Evolutionary conservation across 2,888 invertebrate species (phyloP), one percentile per base, ranked within the genome.

Genomic region (Caenorhabditis sinica): DNA sequence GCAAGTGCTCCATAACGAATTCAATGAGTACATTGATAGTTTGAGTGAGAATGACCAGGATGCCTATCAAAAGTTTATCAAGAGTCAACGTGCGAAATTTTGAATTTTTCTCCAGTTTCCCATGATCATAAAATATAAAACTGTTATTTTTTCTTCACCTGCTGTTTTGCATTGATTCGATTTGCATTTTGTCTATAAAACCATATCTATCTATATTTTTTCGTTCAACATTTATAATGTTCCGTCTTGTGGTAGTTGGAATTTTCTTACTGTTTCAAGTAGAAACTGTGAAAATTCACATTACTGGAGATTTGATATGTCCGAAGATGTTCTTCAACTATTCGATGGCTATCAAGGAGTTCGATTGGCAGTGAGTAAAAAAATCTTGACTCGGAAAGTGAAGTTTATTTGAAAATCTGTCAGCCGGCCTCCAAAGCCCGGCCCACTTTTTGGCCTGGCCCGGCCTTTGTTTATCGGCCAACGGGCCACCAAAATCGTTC

Each of bases 51-150:
- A 40, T 25, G 80, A 80, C 65, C 80, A 80, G 15, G 36, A 11
- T 5, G 80, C 72, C 1, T 80, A 80, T 66, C 80, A 80, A 23
- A 28, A 49, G 9, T 80, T 30, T 40, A 80, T 80, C 40, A 80
- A 73, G 40, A 73, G 45, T 28, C 61, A 77, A 15, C 61, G 53
- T 33, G 45, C 63, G 1, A 20, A 75, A 40, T 23, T 60, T 33
- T 36, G 8, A 23, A 61, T 25, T 43, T 0, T 36, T 20, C 13
- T 40, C 13, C 8, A 11, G 40, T 40, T 40, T 40, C 40, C 6
- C 40, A 40, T 11, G 40, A 11, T 40, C 9, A 36, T 36, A 36
- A 49, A n/a, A 9, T 5, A 40, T 40, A 13, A 45, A 45, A 8
- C 4, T 49, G 15, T 49, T 20, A 4, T 40, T 40, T 11, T 40